Evolutionary conservation across 1,140 invertebrate genomes (phyloP), one percentile per base, ranked within the genome.

Genomic region (Nylanderia fulva): DNA sequence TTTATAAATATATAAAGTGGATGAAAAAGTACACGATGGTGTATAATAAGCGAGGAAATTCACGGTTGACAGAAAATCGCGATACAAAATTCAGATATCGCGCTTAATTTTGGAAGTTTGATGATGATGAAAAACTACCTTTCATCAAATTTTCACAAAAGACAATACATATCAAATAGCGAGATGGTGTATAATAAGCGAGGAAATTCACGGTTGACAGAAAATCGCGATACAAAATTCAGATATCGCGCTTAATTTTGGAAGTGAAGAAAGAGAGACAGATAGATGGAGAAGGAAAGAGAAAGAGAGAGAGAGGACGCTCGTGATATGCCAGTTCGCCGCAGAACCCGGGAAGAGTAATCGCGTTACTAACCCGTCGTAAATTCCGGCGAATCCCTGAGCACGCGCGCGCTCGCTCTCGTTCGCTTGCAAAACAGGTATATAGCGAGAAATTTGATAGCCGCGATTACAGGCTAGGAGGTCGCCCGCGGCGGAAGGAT

Each of bases 401-500:
- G 29, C 11, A 21, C 64, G 66, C 66, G 66, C 36, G 52, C 54
- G 21, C 52, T 29, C 33, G n/a, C 33, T 36, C 69, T 74, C 29
- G 52, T 33, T 72, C 69, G 45, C 52, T 60, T 39, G 33, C 71
- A 33, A 75, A 75, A 68, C 61, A 79, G 61, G 61, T 79, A 68
- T 36, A 72, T 48, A 48, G 77, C 52, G 77, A 72, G 77, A 82
- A 82, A 71, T 82, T 82, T 82, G 66, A 82, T 82, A 82, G 52
- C 27, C 36, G 66, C 66, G 77, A 82, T 82, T 71, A 82, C 52
- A 9, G 52, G n/a, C 61, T 18, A 18, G 61, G 61, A 24, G 52
- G 64, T 66, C 77, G 64, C 48, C 66, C 52, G 15, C 33, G 66
- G 52, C 36, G 64, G 54, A 82, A 56, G 77, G 77, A 82, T 82